Percentiles rank a stretch among this genome's conserved stretches.
Evolutionary conservation across 2,113 vertebrate genomes (phyloP).

Genomic region (Eudyptes chrysolophus): DNA sequence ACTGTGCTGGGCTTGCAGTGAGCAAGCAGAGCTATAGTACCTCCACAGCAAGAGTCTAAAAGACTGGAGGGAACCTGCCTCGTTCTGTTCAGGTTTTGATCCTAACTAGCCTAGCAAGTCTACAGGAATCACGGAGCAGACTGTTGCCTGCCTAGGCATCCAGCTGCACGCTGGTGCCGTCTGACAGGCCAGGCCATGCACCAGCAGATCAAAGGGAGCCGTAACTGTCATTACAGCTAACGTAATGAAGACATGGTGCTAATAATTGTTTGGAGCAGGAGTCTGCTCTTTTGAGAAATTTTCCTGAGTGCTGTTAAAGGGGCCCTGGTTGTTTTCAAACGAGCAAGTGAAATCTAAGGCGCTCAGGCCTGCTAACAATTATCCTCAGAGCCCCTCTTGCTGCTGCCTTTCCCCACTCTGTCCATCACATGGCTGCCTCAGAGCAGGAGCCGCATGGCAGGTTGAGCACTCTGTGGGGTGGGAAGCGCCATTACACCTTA

Average conservation of each 20-base stretch:
- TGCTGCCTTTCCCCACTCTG: neutral
- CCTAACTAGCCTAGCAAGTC: neutral
- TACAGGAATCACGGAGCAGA: neutral
- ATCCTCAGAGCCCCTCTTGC: neutral
- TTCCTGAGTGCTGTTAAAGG: neutral
- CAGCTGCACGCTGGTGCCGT: neutral
- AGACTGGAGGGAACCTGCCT: neutral
- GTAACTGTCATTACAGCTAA: neutral
- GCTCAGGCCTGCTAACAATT: conserved; percentile 1
- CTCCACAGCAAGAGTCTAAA: neutral
- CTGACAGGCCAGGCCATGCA: neutral
- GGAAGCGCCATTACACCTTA: neutral
- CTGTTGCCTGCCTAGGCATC: neutral
- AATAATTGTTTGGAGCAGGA: neutral
- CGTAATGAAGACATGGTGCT: neutral
- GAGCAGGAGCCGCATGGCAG: neutral
- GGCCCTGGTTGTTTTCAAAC: neutral
- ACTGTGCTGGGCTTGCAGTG: neutral
- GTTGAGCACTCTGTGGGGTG: neutral
- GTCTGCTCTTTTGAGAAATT: neutral
- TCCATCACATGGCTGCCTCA: neutral
- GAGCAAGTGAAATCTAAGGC: neutral
- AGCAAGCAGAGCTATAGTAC: neutral
- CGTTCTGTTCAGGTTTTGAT: neutral
- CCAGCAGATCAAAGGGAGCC: neutral